These are phyloP conservation scores for Emydura subglobosa DNA, from an alignment of 2,113 vertebrate genomes.

Conservation along the genomic window DNA sequence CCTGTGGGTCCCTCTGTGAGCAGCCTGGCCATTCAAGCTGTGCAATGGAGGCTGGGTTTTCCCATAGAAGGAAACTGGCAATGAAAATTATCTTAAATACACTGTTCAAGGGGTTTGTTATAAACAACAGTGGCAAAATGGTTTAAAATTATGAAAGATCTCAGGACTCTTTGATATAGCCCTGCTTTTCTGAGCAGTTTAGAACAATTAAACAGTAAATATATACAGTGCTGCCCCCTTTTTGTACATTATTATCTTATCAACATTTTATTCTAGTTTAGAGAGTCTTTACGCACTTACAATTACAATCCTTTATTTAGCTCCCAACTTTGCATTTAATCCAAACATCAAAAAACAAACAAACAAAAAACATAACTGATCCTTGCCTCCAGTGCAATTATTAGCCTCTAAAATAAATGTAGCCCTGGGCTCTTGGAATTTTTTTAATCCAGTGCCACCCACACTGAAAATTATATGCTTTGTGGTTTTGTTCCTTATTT, in stretches of 20 bases:
- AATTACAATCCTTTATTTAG: slow-evolving; percentile 3
- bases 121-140: background rate
- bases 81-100: slow-evolving; percentile 16
- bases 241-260: background rate
- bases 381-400: background rate
- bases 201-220: background rate
- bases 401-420: background rate
- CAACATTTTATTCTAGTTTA: background rate
- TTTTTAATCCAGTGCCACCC: background rate
- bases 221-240: background rate
- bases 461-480: background rate
- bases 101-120: background rate
- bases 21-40: slow-evolving; percentile 22
- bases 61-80: background rate
- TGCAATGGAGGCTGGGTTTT: slow-evolving; percentile 32
- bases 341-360: background rate
- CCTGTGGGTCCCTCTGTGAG: slow-evolving; percentile 5
- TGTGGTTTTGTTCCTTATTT: slow-evolving; percentile 10
- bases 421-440: background rate
- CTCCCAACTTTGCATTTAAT: slow-evolving; percentile 1
- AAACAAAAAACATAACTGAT: background rate
- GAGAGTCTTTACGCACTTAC: background rate
- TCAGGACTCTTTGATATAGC: background rate
- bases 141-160: background rate
- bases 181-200: background rate